Evolutionary conservation across 2,113 vertebrate genomes (phyloP), one percentile per base, ranked within the genome.

Genomic region (Helogale parvula): DNA sequence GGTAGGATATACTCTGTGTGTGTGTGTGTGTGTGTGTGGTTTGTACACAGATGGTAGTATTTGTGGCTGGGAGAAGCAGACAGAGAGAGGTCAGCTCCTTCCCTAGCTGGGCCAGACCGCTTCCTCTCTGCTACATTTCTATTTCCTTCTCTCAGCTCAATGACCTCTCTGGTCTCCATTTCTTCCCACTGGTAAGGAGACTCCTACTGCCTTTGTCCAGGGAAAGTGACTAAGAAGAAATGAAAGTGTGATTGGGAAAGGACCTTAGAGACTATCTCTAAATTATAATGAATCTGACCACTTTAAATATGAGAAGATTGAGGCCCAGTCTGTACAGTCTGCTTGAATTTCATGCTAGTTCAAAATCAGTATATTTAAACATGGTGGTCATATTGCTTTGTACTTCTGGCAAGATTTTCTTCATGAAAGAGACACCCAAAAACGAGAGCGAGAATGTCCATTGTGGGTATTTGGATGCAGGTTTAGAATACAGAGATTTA

Each of bases 401-500:
- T 65, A 47, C 38, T 74, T 97, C 77, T 76, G 63, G 29, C 68
- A 83, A 80, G 63, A 80, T 47, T 88, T 90, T 81, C 17, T 85
- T 92, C 93, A 65, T 94, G n/a, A 72, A 77, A 93, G 85, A 81
- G n/a, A 65, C 15, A 68, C 47, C 76, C 41, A 21, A 19, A 90
- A 85, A 57, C 1, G 3, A 35, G 14, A n/a, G 47, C 50, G n/a
- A 8, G 50, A 23, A 2, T 82, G 80, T 57, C 66, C 35, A 29
- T 11, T 45, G 7, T 33, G 54, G 52, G 35, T 19, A 31, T 11
- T 12, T 57, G 9, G 63, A 38, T 80, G 3, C 87, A 41, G 31
- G 29, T 91, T 96, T 63, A 80, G 50, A 90, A 96, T 35, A 45
- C 45, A 38, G 57, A 91, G n/a, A 84, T 85, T 98, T 93, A 54